Evolutionary conservation across 2,113 vertebrate genomes (phyloP), one percentile per base, ranked within the genome.

Genomic region (Odocoileus virginianus): DNA sequence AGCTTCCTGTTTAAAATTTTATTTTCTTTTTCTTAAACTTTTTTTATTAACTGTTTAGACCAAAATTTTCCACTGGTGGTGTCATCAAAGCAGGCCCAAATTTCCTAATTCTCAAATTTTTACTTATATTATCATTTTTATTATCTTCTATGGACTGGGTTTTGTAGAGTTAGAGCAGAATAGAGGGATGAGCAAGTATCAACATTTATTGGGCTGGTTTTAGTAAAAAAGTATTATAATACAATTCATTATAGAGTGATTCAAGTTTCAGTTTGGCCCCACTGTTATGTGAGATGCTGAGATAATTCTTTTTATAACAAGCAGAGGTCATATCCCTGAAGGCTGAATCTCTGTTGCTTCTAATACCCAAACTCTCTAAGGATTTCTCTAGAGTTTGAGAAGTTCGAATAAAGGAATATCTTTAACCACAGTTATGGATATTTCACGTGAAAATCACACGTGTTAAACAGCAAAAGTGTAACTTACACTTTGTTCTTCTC

Each of bases 401-500:
- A 28, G 9, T n/a, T 93, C 54, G 3, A 3, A 27, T 94, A 83
- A 84, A 23, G 21, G 28, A 92, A 19, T 81, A 19, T 43, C 17
- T 96, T 89, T 91, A 93, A 71, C 13, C 8, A 54, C 30, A 30
- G 1, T 71, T 91, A 50, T 2, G 45, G 57, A n/a, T 64, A 67
- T 89, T 83, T 95, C 36, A 78, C 19, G 81, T 17, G 45, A 10
- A 86, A 82, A 78, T 7, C 19, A 17, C 27, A n/a, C 2, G n/a
- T 36, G 8, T 27, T 67, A 87, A 84, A 55, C 84, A 96, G 30
- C 87, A 27, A 11, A 36, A 96, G 74, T 61, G 17, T 27, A 89
- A 97, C 97, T 97, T 94, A 97, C 96, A 64, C 94, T 98, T 91
- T 0, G 67, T 89, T 84, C 84, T 87, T 96, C 97, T 95, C 52